phyloP scores from a whole-genome alignment of 2,888 invertebrate species.

The Eulithis prunata region DNA sequence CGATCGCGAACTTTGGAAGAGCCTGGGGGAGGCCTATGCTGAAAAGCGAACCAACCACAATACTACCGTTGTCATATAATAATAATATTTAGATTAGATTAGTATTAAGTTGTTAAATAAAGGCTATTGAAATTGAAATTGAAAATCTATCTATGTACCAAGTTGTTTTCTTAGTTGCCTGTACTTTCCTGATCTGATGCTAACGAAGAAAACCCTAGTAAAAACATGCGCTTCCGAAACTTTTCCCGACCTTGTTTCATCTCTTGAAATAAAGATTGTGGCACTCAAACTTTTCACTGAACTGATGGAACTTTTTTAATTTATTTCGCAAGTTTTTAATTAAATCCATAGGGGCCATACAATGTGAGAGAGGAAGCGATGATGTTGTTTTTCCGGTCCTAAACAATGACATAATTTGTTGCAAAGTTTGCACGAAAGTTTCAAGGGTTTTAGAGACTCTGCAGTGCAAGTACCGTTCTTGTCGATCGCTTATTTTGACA shows the following conservation, averaged over 20 bases:
- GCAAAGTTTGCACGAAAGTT: background rate
- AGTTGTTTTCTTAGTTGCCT: no score
- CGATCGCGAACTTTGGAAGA: no score
- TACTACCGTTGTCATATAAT: no score
- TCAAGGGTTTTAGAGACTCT: background rate
- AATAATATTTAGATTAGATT: no score
- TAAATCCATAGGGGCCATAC: slow-evolving; percentile 7
- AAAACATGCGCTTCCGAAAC: slow-evolving; percentile 2
- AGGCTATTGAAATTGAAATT: no score
- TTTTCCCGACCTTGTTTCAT: background rate
- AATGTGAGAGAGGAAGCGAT: slow-evolving; percentile 4
- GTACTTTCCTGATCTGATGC: no score
- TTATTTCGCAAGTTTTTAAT: slow-evolving; percentile 10
- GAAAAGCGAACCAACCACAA: no score
- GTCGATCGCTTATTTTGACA: no score
- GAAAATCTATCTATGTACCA: no score
- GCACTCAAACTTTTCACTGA: slow-evolving; percentile 4
- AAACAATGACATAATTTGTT: background rate
- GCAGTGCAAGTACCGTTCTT: no score
- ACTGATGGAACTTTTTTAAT: slow-evolving; percentile 14
- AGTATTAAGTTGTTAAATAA: no score
- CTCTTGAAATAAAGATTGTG: slow-evolving; percentile 1
- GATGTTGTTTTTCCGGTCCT: slow-evolving; percentile 3
- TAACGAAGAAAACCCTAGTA: background rate
- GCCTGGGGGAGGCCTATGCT: no score